Conservation (phyloP, 92 coral and sea anemone genomes). For the Phymanthus crucifer region DNA sequence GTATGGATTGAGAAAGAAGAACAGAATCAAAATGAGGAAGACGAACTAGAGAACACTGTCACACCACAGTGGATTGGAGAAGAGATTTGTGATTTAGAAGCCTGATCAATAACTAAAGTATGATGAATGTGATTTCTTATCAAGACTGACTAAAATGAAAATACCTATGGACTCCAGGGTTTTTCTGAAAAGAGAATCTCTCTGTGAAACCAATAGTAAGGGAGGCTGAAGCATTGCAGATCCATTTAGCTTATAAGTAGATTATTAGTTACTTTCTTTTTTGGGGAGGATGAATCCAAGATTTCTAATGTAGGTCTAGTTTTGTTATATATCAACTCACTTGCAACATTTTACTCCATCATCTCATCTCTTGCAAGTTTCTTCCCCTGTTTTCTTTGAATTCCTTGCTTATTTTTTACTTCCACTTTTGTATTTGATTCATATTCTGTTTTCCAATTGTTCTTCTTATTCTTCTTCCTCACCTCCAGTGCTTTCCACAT, state of each 20-base stretch:
- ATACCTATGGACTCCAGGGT: background rate
- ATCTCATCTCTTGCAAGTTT: background rate
- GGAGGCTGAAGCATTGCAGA: too few relatives aligned
- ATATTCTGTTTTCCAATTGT: background rate
- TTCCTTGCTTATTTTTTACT: background rate
- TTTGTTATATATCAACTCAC: too few relatives aligned
- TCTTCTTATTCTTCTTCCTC: too few relatives aligned
- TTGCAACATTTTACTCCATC: background rate
- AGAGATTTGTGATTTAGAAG: conserved; percentile 46
- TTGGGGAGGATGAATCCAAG: too few relatives aligned
- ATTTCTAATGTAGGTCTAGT: too few relatives aligned
- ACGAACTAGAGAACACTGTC: conserved; percentile 33
- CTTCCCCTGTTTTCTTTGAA: background rate
- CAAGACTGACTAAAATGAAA: background rate
- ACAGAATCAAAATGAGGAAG: conserved; percentile 58
- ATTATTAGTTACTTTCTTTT: too few relatives aligned
- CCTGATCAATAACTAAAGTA: conserved; percentile 8
- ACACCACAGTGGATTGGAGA: conserved; percentile 68
- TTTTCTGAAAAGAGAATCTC: too few relatives aligned
- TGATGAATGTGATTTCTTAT: background rate
- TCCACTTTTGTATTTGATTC: background rate
- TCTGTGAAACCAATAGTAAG: too few relatives aligned
- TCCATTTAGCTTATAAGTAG: too few relatives aligned
- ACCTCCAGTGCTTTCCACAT: too few relatives aligned
- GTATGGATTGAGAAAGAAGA: conserved; percentile 58